Conservation (phyloP, 2,888 invertebrate genomes). For the Ormyrus pomaceus region DNA sequence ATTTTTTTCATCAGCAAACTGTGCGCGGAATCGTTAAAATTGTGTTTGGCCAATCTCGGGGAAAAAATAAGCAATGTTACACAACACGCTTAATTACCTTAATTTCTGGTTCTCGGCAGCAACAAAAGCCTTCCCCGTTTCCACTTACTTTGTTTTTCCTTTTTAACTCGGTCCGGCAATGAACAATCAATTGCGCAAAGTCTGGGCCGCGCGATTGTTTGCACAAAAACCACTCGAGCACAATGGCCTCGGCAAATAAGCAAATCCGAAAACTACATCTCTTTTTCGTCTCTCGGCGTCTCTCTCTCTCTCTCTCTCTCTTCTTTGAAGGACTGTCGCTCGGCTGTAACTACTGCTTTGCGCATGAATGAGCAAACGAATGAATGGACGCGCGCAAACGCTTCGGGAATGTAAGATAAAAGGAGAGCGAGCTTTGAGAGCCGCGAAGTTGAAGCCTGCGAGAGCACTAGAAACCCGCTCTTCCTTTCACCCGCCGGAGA, state of each 20-base stretch:
- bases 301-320: background rate
- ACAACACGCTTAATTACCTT: no score
- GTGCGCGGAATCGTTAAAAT: no score
- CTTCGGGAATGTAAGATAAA: constrained; percentile 21
- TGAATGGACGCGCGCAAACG: constrained; percentile 37
- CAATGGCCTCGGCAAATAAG: constrained; percentile 32
- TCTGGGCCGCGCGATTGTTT: constrained; percentile 16
- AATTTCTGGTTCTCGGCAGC: no score
- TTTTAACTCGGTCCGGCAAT: background rate
- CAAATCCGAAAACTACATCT: constrained; percentile 44
- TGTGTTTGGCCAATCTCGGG: no score
- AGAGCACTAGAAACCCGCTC: constrained; percentile 36
- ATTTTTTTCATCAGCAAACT: no score
- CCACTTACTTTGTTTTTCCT: constrained; percentile 5
- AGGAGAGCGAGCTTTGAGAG: constrained; percentile 10
- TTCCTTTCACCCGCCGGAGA: constrained; percentile 21
- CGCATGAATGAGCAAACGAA: constrained; percentile 45
- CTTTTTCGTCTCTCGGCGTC: background rate
- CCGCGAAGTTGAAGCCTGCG: constrained; percentile 13
- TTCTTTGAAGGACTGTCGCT: constrained; percentile 37
- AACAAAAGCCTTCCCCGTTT: background rate
- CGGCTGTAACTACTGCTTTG: background rate
- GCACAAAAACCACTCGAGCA: constrained; percentile 26
- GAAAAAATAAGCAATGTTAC: no score
- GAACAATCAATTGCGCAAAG: constrained; percentile 44